Base-by-base conservation (phyloP, 2,113 vertebrate species). In the Pseudorhombus dupliciocellatus region DNA sequence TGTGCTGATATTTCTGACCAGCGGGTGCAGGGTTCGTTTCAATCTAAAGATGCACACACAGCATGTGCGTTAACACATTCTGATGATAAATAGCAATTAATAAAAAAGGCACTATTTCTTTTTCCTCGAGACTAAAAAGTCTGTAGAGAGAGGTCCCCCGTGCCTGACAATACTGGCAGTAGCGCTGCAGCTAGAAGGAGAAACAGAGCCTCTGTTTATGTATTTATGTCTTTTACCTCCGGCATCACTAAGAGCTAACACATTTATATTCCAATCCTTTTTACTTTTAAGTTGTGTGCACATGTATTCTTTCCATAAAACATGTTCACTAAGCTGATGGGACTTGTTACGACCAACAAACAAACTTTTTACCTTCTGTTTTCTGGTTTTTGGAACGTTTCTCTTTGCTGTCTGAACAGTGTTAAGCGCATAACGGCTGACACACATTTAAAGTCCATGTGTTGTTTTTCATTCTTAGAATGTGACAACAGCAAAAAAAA, bases 401-500 rank as follows among this genome's bases (percentile, higher is more conserved):
- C 10, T 40, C 9, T 70, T 70, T 28, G 24, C 28, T 44, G 24
- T 44, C 30, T 69, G 56, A 59, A 50, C 61, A 24, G 54, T n/a
- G 24, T 63, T 75, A 75, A 50, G 59, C 48, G 25, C 52, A 22
- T 70, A 61, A 54, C 10, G 16, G 52, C n/a, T 70, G 72, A 57
- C 50, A 57, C 22, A 37, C 51, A 64, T 70, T 69, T 76, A 24
- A 76, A 73, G 31, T 28, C 50, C 25, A 25, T 52, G 26, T 69
- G 59, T 78, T 21, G n/a, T 59, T 40, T 71, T 2, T 70, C n/a
- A n/a, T 86, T 64, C 61, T 58, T 34, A 31, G 62, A 72, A 50
- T 25, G 26, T 70, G 74, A 73, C 58, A 73, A 63, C 7, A 65
- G 25, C 31, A 85, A 83, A 83, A 85, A 75, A 85, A 83, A 83